Conservation (phyloP, 2,797 vertebrate genomes). For the Cetoscarus ocellatus region DNA sequence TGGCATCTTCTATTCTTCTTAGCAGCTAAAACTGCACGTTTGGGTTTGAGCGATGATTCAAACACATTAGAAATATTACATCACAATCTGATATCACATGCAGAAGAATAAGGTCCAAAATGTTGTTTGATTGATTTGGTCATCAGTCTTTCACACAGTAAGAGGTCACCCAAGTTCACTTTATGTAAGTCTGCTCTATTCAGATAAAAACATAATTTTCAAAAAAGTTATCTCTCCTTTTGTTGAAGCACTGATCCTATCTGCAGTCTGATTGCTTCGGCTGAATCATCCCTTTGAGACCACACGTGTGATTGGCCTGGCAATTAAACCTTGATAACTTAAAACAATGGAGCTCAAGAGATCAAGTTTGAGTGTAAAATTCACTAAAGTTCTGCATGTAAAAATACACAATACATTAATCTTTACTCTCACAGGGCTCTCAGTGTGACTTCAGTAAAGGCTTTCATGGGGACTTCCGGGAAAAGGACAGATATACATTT, state of each 20-base stretch:
- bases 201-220: neutral
- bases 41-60: too few species aligned
- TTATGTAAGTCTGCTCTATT: neutral
- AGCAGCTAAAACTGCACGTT: too few species aligned
- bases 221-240: neutral
- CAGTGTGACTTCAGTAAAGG: neutral
- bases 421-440: neutral
- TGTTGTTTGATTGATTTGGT: neutral
- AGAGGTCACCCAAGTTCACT: neutral
- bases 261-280: neutral
- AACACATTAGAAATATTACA: too few species aligned
- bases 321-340: neutral
- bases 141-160: neutral
- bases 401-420: too few species aligned
- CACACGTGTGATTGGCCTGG: neutral
- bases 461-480: neutral
- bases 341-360: neutral
- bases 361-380: too few species aligned
- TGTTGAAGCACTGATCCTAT: neutral
- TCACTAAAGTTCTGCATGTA: too few species aligned
- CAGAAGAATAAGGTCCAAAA: too few species aligned
- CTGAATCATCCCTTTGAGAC: neutral
- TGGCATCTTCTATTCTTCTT: too few species aligned
- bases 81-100: too few species aligned
- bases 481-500: neutral